Conservation (phyloP, 2,797 vertebrate genomes). For the Parotocinclus haroldoi region DNA sequence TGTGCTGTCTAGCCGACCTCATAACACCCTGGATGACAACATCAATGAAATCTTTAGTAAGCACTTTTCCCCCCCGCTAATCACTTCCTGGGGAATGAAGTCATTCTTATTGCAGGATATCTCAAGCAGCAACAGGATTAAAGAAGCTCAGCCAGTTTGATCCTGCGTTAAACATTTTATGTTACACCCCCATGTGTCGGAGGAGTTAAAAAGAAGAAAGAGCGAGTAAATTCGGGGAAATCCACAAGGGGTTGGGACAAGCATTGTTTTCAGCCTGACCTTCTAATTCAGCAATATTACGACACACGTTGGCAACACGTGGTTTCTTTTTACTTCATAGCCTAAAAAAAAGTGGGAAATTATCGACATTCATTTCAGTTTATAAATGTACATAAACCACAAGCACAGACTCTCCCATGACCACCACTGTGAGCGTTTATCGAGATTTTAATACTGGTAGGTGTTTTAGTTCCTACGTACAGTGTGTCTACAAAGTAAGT, state of each 20-base stretch:
- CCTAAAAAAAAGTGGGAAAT: background rate
- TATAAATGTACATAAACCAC: no score
- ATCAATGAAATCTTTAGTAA: background rate
- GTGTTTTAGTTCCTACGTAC: background rate
- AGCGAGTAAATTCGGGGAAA: constrained; percentile 33
- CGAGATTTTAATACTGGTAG: no score
- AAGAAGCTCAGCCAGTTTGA: constrained; percentile 25
- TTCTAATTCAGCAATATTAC: constrained; percentile 9
- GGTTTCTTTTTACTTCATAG: constrained; percentile 7
- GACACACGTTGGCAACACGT: background rate
- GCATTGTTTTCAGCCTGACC: constrained; percentile 25
- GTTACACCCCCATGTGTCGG: constrained; percentile 24
- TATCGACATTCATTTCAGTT: background rate
- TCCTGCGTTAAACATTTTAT: constrained; percentile 11
- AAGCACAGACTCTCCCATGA: no score
- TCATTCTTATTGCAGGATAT: constrained; percentile 5
- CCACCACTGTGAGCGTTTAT: no score
- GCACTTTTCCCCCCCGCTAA: background rate
- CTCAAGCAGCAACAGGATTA: background rate
- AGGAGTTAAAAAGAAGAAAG: constrained; percentile 16
- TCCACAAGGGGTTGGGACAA: constrained; percentile 5
- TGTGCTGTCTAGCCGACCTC: no score
- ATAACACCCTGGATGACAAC: no score
- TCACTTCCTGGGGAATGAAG: constrained; percentile 10
- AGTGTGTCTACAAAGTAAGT: no score